These are phyloP conservation scores for Crocidura indochinensis DNA, from an alignment of 2,797 vertebrate species.

Conservation along the genomic window DNA sequence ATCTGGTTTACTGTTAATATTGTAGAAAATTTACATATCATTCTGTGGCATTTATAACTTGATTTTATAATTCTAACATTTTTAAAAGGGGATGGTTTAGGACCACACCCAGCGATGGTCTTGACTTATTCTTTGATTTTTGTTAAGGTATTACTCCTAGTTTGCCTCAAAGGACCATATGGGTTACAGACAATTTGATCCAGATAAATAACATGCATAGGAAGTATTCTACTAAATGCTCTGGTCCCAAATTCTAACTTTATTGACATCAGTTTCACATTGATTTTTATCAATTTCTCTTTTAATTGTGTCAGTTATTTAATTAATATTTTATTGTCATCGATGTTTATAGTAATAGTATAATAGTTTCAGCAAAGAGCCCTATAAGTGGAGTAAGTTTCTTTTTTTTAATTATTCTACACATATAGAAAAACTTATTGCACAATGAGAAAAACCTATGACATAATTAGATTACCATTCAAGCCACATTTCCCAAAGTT, in stretches of 20 bases:
- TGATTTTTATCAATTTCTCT: neutral
- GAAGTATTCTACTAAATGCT: too few species aligned
- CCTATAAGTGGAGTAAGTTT: neutral
- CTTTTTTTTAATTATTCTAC: constrained; percentile 19
- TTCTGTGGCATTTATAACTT: neutral
- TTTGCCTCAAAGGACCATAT: too few species aligned
- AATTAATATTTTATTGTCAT: too few species aligned
- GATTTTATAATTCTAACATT: neutral
- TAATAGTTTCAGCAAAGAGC: neutral
- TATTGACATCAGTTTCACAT: neutral
- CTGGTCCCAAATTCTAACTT: too few species aligned
- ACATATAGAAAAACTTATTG: neutral
- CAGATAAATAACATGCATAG: too few species aligned
- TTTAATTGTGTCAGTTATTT: neutral
- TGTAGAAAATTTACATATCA: neutral
- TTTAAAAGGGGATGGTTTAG: too few species aligned
- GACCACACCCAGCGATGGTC: too few species aligned
- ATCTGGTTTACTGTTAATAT: neutral
- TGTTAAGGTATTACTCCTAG: too few species aligned
- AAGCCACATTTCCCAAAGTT: neutral
- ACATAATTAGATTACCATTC: neutral
- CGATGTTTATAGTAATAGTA: too few species aligned
- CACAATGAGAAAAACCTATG: neutral
- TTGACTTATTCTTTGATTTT: too few species aligned
- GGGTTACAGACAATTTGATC: too few species aligned